Conservation (phyloP, 1,140 invertebrate genomes). For the Hermetia illucens region DNA sequence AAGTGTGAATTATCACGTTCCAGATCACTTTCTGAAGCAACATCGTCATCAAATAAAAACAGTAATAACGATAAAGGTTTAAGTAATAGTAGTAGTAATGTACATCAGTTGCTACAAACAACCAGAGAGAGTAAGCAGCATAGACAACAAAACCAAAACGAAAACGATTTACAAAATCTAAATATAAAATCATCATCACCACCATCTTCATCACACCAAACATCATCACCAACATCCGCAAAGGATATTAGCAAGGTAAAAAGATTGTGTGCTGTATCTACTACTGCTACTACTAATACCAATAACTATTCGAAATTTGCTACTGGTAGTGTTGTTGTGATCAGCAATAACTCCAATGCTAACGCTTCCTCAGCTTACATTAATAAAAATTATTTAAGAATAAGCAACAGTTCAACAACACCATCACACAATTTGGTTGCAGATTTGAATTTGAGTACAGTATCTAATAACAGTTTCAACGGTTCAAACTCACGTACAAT, state of each 20-base stretch:
- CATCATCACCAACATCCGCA: not conserved
- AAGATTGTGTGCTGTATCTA: not conserved
- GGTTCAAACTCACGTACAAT: not conserved
- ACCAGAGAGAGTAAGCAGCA: not conserved
- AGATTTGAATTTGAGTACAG: too few species aligned
- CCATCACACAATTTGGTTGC: too few species aligned
- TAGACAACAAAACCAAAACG: not conserved
- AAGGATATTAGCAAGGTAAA: constrained; percentile 3
- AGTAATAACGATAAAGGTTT: not conserved
- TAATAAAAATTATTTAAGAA: not conserved
- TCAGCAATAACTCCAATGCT: not conserved
- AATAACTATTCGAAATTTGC: not conserved
- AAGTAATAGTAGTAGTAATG: constrained; percentile 3
- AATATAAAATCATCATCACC: not conserved
- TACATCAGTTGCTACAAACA: not conserved
- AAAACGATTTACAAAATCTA: not conserved
- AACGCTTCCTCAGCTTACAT: not conserved
- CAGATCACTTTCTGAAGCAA: constrained; percentile 16
- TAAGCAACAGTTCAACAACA: not conserved
- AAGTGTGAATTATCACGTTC: constrained; percentile 31
- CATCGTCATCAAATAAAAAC: constrained; percentile 4
- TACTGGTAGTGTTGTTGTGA: not conserved
- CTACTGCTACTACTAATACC: constrained; percentile 1
- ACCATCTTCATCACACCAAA: not conserved
- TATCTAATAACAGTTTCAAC: not conserved